Percentiles rank a stretch among this genome's conserved stretches.
Evolutionary conservation across 2,888 invertebrate species (phyloP).

Genomic region (Sphaerophoria rueppellii): DNA sequence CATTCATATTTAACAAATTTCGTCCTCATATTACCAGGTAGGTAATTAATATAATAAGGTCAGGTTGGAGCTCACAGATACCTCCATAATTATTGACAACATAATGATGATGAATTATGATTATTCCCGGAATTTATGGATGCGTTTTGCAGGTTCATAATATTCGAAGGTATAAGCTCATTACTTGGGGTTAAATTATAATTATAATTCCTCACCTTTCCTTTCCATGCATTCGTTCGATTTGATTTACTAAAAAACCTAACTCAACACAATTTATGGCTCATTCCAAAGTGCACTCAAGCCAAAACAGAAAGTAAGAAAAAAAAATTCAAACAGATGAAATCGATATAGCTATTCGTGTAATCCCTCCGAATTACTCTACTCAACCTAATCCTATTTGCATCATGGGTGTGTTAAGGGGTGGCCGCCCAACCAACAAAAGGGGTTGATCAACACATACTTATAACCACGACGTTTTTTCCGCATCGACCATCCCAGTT

Average conservation of each 20-base stretch:
- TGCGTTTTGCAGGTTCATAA: background rate
- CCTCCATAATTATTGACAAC: background rate
- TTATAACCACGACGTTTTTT: background rate
- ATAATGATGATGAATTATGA: slow-evolving; percentile 2
- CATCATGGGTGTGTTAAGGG: background rate
- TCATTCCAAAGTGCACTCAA: slow-evolving; percentile 21
- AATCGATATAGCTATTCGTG: slow-evolving; percentile 56
- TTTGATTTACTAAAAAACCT: slow-evolving; percentile 1
- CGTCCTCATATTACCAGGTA: background rate
- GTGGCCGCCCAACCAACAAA: slow-evolving; percentile 5
- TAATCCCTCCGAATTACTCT: slow-evolving; percentile 59
- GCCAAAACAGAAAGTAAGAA: background rate
- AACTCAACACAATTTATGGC: slow-evolving; percentile 59
- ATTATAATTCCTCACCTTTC: background rate
- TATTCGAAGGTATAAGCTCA: background rate
- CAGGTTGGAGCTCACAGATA: slow-evolving; percentile 1
- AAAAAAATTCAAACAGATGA: slow-evolving; percentile 1
- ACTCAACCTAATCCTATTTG: slow-evolving; percentile 57
- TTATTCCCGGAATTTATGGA: background rate
- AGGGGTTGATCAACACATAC: slow-evolving; percentile 30
- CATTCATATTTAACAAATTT: background rate
- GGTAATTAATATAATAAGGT: slow-evolving; percentile 8
- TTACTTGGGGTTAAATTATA: background rate
- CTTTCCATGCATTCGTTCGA: background rate
- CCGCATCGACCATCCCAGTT: background rate